Conservation (phyloP, 2,797 vertebrate genomes). For the Fistularia commersonii region DNA sequence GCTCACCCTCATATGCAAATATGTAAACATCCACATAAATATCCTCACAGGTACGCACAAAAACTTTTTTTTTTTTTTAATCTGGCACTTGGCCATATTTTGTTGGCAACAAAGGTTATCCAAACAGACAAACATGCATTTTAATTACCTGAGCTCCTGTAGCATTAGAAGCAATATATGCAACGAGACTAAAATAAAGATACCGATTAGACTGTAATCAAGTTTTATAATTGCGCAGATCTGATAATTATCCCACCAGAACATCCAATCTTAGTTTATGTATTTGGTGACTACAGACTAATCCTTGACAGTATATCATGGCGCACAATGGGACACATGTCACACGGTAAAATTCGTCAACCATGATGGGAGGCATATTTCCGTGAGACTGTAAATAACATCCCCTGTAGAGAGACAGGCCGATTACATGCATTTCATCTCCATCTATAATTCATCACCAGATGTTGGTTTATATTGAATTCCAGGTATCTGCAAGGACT, state of each 20-base stretch:
- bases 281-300: conserved; percentile 18
- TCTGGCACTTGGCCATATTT: conserved; percentile 13
- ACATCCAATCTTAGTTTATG: background rate
- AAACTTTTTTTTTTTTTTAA: conserved; percentile 21
- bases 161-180: too few species aligned
- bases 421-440: conserved; percentile 47
- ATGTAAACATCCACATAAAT: conserved; percentile 21
- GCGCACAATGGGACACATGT: conserved; percentile 23
- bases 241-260: too few species aligned
- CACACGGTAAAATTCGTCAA: conserved; percentile 23
- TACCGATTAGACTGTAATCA: too few species aligned
- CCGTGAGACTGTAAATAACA: conserved; percentile 54
- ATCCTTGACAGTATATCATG: conserved; percentile 35
- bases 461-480: conserved; percentile 61
- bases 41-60: background rate
- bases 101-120: conserved; percentile 34
- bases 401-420: conserved; percentile 37
- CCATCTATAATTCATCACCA: conserved; percentile 66
- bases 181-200: too few species aligned
- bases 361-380: conserved; percentile 44
- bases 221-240: too few species aligned
- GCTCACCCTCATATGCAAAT: conserved; percentile 21
- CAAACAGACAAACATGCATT: conserved; percentile 48
- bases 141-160: conserved; percentile 43
- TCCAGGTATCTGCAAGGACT: conserved; percentile 53